phyloP scores from a whole-genome alignment of 1,140 invertebrate species.

The Dysdera silvatica region DNA sequence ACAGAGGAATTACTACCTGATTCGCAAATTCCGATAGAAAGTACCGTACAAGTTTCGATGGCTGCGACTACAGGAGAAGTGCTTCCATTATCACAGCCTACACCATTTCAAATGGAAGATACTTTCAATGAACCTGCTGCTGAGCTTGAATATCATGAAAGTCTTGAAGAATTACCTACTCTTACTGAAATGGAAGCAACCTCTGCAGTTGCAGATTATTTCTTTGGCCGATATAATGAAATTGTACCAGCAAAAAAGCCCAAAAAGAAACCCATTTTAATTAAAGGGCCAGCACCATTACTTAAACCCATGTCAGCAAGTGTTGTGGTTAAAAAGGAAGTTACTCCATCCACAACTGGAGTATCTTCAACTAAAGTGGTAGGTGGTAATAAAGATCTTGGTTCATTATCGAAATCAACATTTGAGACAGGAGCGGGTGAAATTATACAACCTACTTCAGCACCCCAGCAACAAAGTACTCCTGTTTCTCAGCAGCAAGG shows the following conservation, averaged over 20 bases:
- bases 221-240: constrained; percentile 24
- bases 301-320: constrained; percentile 18
- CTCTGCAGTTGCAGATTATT: constrained; percentile 22
- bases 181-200: constrained; percentile 6
- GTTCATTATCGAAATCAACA: background rate
- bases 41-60: no score
- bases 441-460: background rate
- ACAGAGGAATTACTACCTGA: no score
- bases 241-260: constrained; percentile 5
- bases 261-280: constrained; percentile 3
- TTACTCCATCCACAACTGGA: background rate
- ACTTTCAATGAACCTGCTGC: no score
- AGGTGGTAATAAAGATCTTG: background rate
- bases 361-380: background rate
- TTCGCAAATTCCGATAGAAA: no score
- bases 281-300: background rate
- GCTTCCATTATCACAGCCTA: no score
- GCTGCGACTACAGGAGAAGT: no score
- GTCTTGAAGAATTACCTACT: background rate
- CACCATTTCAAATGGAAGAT: no score
- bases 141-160: no score
- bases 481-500: background rate
- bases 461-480: background rate
- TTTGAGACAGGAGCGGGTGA: background rate
- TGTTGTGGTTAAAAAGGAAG: constrained; percentile 4